A percentile compares a stretch with the other conserved stretches of the same genome.
Evolutionary conservation across 2,113 vertebrate genomes (phyloP).

Genomic region (Ginglymostoma cirratum): DNA sequence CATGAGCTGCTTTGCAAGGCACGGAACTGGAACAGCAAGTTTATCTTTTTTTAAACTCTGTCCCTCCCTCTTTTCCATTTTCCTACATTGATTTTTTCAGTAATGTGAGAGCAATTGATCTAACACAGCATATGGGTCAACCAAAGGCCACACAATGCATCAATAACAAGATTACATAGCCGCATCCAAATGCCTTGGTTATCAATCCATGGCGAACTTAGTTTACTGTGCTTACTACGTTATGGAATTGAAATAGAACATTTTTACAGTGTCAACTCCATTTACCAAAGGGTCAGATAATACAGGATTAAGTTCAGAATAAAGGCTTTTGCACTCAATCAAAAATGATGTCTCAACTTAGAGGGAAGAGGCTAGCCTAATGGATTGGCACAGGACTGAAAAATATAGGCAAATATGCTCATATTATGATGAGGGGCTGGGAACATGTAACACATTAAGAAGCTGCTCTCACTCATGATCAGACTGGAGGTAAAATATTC

Average conservation of each 20-base stretch:
- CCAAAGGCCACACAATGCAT: background rate
- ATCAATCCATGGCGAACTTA: background rate
- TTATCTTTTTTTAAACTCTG: background rate
- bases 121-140: background rate
- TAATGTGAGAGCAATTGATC: too few species aligned
- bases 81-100: background rate
- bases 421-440: background rate
- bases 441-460: background rate
- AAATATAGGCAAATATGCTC: background rate
- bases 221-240: background rate
- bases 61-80: background rate
- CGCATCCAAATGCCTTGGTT: background rate
- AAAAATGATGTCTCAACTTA: background rate
- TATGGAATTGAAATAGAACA: background rate
- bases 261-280: background rate
- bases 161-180: background rate
- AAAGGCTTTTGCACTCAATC: background rate
- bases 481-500: background rate
- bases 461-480: background rate
- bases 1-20: constrained; percentile 3
- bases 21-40: background rate
- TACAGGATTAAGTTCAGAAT: background rate
- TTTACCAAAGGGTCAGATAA: background rate
- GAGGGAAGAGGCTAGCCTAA: background rate
- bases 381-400: background rate